Conservation (phyloP, 2,888 invertebrate genomes). For the Ganaspis brasiliensis region DNA sequence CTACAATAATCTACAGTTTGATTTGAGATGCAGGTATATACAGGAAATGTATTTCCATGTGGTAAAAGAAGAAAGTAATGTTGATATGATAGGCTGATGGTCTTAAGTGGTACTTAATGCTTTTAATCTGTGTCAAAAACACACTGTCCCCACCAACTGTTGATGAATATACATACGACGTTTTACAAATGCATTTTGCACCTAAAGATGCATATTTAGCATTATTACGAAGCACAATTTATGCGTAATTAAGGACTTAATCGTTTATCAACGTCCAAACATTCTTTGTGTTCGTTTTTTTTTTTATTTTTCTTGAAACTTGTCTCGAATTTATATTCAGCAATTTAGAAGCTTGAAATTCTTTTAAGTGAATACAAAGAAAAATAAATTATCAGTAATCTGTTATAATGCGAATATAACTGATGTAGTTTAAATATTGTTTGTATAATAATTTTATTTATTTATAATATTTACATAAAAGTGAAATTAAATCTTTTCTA, state of each 20-base stretch:
- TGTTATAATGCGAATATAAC: too few species aligned
- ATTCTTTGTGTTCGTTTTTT: not conserved
- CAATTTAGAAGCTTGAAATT: not conserved
- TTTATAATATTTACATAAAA: too few species aligned
- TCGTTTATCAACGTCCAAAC: conserved; percentile 28
- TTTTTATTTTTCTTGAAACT: not conserved
- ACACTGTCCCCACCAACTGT: not conserved
- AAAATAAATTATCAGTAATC: too few species aligned
- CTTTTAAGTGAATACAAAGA: too few species aligned
- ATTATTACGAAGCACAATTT: conserved; percentile 18
- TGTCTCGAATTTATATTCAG: conserved; percentile 8
- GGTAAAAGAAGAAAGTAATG: conserved; percentile 11
- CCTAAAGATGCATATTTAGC: conserved; percentile 3
- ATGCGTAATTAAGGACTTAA: conserved; percentile 7
- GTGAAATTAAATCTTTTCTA: too few species aligned
- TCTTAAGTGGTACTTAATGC: conserved; percentile 18
- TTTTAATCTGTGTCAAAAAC: conserved; percentile 12
- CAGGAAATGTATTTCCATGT: not conserved
- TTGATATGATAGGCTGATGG: conserved; percentile 5
- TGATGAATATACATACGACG: not conserved
- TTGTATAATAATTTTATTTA: too few species aligned
- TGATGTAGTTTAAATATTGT: too few species aligned
- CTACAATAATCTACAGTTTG: too few species aligned
- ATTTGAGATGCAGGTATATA: conserved; percentile 2
- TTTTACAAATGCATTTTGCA: conserved; percentile 24